A percentile compares a stretch with the other conserved stretches of the same genome.
These are phyloP conservation scores for Clinocottus analis DNA, from an alignment of 2,113 vertebrate genomes.

Conservation along the genomic window DNA sequence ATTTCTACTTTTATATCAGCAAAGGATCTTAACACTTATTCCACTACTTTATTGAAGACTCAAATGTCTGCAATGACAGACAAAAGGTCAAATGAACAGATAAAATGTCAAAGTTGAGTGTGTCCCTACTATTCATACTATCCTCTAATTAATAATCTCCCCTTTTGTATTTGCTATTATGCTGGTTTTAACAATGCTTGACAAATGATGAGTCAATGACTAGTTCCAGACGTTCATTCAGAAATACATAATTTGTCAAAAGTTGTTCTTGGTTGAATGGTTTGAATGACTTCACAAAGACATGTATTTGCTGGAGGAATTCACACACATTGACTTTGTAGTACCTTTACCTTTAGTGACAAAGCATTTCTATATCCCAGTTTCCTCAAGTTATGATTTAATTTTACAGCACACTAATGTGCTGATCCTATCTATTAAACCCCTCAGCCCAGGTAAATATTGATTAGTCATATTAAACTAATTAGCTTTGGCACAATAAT, in stretches of 20 bases:
- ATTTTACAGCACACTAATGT: conserved; percentile 54
- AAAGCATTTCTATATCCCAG: conserved; percentile 28
- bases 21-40: neutral
- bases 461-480: conserved; percentile 66
- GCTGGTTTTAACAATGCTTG: neutral
- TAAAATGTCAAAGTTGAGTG: neutral
- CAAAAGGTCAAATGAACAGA: neutral
- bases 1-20: neutral
- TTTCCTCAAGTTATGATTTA: conserved; percentile 43
- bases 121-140: neutral
- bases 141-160: too few species aligned
- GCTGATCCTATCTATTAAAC: conserved; percentile 59
- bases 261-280: neutral
- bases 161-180: neutral
- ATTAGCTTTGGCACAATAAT: conserved; percentile 58
- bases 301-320: neutral
- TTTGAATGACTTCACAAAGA: neutral
- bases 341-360: conserved; percentile 6
- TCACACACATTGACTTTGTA: neutral
- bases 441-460: conserved; percentile 61
- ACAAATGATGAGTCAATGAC: neutral
- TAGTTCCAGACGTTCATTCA: neutral
- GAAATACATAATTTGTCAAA: neutral
- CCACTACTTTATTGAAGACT: too few species aligned
- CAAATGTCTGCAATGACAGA: neutral